Evolutionary conservation across 2,888 invertebrate genomes (phyloP).

Genomic region (Polyommatus icarus): DNA sequence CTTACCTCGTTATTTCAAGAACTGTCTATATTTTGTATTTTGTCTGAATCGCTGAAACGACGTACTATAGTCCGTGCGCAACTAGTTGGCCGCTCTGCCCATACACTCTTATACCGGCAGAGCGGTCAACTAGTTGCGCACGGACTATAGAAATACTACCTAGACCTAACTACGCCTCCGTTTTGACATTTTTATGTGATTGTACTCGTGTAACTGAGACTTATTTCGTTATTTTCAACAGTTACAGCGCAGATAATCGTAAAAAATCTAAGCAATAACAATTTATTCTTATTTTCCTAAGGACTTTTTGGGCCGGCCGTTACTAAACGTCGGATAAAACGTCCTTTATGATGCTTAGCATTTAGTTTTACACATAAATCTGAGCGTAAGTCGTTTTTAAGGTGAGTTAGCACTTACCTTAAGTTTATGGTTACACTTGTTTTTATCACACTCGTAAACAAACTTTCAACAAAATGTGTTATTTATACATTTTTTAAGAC

Average conservation of each 20-base stretch:
- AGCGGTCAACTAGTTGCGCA: too few relatives aligned
- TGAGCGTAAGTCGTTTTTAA: neutral
- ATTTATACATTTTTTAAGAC: too few relatives aligned
- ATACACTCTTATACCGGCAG: too few relatives aligned
- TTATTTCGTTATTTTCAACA: conserved; percentile 8
- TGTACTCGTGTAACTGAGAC: conserved; percentile 12
- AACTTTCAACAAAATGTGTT: neutral
- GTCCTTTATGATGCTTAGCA: neutral
- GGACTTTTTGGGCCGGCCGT: neutral
- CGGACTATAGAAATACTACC: neutral
- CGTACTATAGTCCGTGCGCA: too few relatives aligned
- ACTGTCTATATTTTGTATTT: neutral
- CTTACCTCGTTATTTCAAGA: too few relatives aligned
- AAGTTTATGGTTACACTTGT: neutral
- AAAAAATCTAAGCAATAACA: conserved; percentile 4
- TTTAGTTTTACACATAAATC: neutral
- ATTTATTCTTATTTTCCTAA: neutral
- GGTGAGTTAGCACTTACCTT: conserved; percentile 1
- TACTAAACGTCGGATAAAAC: neutral
- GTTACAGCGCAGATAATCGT: neutral
- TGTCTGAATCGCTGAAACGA: neutral
- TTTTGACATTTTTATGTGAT: conserved; percentile 4
- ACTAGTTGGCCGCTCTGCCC: too few relatives aligned
- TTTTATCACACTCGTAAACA: neutral
- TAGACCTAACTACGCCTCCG: neutral